Base-by-base conservation (phyloP, 2,797 vertebrate genomes). In the Rallus crepitans region DNA sequence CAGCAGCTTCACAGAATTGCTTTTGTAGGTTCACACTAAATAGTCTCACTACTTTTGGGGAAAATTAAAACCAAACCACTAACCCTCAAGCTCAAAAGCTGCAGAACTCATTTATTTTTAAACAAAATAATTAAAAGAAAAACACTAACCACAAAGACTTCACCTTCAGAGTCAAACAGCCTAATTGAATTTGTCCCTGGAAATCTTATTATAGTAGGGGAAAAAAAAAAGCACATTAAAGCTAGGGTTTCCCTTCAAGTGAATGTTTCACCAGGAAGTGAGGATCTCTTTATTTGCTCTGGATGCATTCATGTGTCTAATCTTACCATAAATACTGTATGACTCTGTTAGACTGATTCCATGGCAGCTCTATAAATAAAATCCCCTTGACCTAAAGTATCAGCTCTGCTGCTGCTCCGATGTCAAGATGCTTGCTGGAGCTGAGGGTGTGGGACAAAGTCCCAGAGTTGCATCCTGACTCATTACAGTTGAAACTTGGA, bases 41-140 rank as follows among this genome's bases (percentile, higher is more conserved):
- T 25, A 87, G 40, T 69, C 78, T 82, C 19, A 2, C 42, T 90
- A 83, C 50, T 87, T 87, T 69, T 53, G 57, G 31, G 65, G 25
- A 87, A 64, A 87, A 93, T 94, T 76, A 82, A 92, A 93, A 69
- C 45, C 52, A 82, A 91, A 76, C 30, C 53, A 61, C 55, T 10
- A 68, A 85, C 40, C 52, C 68, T 90, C 92, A 45, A 95, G 94
- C 75, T 76, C 71, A 85, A 83, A 96, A 85, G 60, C 83, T 92
- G 42, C 53, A 76, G 56, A 92, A 87, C 66, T 96, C 78, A 90
- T 90, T 94, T 66, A 82, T 81, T 94, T 88, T 79, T 61, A 89
- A 95, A 81, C 56, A 83, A 94, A 94, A 92, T 90, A 94, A 94
- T 94, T 94, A 86, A 64, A 75, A 83, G 71, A 53, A 94, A 91